Percentiles rank a stretch among this genome's conserved stretches.
Evolutionary conservation across 2,113 vertebrate species (phyloP).

Genomic region (Illadopsis cleaveri): DNA sequence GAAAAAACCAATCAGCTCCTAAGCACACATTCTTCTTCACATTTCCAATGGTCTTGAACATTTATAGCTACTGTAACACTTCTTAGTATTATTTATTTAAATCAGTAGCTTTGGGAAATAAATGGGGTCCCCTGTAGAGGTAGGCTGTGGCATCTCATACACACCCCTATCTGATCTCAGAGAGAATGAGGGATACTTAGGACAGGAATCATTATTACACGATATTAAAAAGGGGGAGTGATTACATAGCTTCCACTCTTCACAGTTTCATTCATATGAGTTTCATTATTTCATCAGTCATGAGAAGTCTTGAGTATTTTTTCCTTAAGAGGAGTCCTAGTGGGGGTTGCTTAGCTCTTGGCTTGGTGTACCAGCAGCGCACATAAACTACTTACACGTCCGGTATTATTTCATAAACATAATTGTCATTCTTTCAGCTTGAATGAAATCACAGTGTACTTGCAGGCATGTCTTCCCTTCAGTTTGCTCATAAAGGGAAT

Average conservation of each 20-base stretch:
- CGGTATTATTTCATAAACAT: background rate
- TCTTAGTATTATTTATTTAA: background rate
- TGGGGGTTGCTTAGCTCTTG: background rate
- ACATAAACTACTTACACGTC: accelerated
- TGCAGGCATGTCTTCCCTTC: background rate
- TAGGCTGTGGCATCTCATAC: background rate
- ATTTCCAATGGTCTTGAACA: accelerated
- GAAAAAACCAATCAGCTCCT: background rate
- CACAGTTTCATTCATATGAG: accelerated
- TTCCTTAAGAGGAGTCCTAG: background rate
- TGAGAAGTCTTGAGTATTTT: background rate
- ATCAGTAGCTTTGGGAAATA: background rate
- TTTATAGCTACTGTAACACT: background rate
- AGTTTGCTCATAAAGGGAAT: background rate
- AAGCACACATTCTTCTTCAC: accelerated
- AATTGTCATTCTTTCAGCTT: background rate
- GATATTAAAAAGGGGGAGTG: background rate
- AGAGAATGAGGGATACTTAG: background rate
- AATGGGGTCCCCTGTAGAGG: background rate
- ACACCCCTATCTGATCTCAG: background rate
- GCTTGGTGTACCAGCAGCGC: background rate
- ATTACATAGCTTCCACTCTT: background rate
- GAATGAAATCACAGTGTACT: background rate
- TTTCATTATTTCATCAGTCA: background rate
- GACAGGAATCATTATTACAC: background rate